These are phyloP conservation scores for Mya arenaria DNA, from an alignment of 1,140 invertebrate genomes.

Conservation along the genomic window DNA sequence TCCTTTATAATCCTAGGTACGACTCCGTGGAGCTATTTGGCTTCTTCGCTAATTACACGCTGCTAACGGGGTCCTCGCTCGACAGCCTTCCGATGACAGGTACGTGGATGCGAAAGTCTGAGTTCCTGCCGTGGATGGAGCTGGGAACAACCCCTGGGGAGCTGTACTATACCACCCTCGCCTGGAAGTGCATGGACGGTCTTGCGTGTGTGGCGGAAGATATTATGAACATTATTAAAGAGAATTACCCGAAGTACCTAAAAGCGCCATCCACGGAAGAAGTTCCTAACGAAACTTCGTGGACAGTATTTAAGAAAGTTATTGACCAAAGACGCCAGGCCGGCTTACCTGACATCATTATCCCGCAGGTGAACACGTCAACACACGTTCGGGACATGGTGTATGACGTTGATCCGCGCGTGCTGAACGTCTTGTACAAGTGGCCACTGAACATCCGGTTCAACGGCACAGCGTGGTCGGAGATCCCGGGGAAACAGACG, in stretches of 20 bases:
- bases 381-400: background rate
- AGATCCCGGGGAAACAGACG: constrained; percentile 55
- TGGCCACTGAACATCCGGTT: constrained; percentile 2
- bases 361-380: constrained; percentile 52
- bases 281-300: constrained; percentile 61
- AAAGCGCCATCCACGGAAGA: constrained; percentile 51
- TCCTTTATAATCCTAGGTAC: too few relatives aligned
- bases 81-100: constrained; percentile 23
- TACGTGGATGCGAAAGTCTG: constrained; percentile 54
- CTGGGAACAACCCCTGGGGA: constrained; percentile 52
- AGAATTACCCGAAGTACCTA: constrained; percentile 45
- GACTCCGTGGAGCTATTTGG: constrained; percentile 58
- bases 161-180: constrained; percentile 54
- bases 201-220: constrained; percentile 56
- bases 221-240: constrained; percentile 44
- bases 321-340: constrained; percentile 55
- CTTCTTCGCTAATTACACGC: constrained; percentile 45
- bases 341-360: constrained; percentile 56
- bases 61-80: background rate
- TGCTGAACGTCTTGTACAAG: constrained; percentile 36
- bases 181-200: constrained; percentile 59
- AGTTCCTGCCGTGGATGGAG: constrained; percentile 65
- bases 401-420: constrained; percentile 39
- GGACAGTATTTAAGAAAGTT: constrained; percentile 57
- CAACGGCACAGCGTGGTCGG: constrained; percentile 54